Conservation (phyloP, 2,888 invertebrate genomes). For the Beris chalybata region DNA sequence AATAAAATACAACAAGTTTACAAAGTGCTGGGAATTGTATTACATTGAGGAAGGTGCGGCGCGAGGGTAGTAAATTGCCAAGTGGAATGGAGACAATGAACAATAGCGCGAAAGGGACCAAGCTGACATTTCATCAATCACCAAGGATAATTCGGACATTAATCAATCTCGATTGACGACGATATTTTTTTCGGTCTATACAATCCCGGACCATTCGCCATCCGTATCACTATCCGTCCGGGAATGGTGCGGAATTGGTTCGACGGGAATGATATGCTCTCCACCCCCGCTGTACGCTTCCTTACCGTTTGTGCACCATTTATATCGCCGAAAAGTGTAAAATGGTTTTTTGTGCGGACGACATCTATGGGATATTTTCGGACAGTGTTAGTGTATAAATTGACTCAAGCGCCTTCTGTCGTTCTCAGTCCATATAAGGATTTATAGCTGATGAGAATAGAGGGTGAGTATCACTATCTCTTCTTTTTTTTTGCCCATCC, state of each 20-base stretch:
- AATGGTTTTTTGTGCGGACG: conserved; percentile 25
- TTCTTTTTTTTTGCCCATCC: too few relatives aligned
- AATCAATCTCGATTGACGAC: conserved; percentile 43
- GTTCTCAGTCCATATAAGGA: too few relatives aligned
- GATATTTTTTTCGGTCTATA: conserved; percentile 23
- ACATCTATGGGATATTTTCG: conserved; percentile 24
- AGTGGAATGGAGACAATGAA: conserved; percentile 20
- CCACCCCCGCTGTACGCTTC: neutral
- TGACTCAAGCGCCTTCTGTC: conserved; percentile 4
- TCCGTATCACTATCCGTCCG: too few relatives aligned
- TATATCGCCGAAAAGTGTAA: conserved; percentile 24
- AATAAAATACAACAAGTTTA: too few relatives aligned
- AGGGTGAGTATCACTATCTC: too few relatives aligned
- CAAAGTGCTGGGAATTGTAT: too few relatives aligned
- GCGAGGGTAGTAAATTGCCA: neutral
- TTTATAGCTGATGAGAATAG: too few relatives aligned
- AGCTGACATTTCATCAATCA: conserved; percentile 45
- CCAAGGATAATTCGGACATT: conserved; percentile 44
- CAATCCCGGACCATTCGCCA: conserved; percentile 1
- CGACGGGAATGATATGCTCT: too few relatives aligned
- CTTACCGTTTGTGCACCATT: conserved; percentile 18
- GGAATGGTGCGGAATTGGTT: too few relatives aligned
- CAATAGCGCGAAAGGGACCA: conserved; percentile 40
- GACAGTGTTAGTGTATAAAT: neutral
- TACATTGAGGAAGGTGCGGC: too few relatives aligned